Percentiles rank a stretch among this genome's conserved stretches.
These are phyloP conservation scores for Hyles vespertilio DNA, from an alignment of 1,140 invertebrate genomes.

Conservation along the genomic window DNA sequence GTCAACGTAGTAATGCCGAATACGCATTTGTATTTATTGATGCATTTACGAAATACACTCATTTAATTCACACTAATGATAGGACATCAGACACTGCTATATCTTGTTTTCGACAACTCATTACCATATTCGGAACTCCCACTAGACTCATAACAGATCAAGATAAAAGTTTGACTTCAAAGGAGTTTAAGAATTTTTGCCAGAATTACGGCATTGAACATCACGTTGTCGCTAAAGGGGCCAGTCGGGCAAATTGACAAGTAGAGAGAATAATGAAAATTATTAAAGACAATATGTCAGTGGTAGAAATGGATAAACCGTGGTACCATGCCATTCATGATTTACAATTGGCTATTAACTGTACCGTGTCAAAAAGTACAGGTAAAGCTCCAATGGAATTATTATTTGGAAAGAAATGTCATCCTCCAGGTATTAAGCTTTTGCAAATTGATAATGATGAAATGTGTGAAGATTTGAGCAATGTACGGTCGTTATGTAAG, in stretches of 20 bases:
- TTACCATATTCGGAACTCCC: conserved; percentile 19
- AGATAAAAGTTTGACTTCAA: conserved; percentile 12
- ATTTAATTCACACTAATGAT: conserved; percentile 15
- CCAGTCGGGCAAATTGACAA: conserved; percentile 33
- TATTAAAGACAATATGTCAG: conserved; percentile 29
- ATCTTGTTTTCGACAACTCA: conserved; percentile 13
- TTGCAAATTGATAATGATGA: conserved; percentile 26
- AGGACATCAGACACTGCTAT: conserved; percentile 9
- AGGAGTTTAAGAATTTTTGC: conserved; percentile 20
- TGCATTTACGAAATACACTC: conserved; percentile 18
- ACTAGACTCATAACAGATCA: conserved; percentile 18
- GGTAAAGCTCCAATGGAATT: conserved; percentile 32
- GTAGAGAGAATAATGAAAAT: conserved; percentile 32
- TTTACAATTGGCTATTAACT: conserved; percentile 21
- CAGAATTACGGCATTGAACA: conserved; percentile 13
- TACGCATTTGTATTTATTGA: conserved; percentile 28
- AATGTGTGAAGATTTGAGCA: conserved; percentile 7
- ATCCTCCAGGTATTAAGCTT: conserved; percentile 23
- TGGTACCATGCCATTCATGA: conserved; percentile 17
- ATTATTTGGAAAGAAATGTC: conserved; percentile 30
- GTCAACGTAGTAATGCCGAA: conserved; percentile 8
- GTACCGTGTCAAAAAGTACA: conserved; percentile 20
- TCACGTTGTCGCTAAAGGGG: conserved; percentile 21
- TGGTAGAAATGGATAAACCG: conserved; percentile 14
- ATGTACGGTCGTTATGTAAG: conserved; percentile 17